Evolutionary conservation across 2,113 vertebrate genomes (phyloP).

Genomic region (Falcunculus frontatus): DNA sequence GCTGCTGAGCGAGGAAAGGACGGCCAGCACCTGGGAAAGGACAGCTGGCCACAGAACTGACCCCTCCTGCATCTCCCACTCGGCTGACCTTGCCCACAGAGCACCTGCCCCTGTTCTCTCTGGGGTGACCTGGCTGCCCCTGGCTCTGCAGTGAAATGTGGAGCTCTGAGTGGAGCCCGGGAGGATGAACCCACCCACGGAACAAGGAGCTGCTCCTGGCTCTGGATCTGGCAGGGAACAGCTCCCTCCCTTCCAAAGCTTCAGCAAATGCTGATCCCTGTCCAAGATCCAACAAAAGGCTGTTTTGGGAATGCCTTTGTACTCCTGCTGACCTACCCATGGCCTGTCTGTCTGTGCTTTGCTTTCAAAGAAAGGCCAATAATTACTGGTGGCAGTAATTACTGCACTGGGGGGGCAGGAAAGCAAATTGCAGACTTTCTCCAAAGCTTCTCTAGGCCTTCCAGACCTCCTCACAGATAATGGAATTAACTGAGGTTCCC

Average conservation of each 20-base stretch:
- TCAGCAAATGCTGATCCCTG: not conserved
- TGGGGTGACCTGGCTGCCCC: not conserved
- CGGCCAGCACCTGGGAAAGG: not conserved
- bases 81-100: not conserved
- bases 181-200: not conserved
- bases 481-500: not conserved
- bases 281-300: not conserved
- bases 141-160: rapidly evolving
- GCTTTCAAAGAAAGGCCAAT: not conserved
- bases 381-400: not conserved
- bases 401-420: not conserved
- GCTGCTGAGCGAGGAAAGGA: not conserved
- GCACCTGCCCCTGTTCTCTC: not conserved
- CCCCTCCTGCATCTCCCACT: not conserved
- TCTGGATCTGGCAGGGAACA: not conserved
- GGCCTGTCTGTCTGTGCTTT: not conserved
- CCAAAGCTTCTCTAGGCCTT: not conserved
- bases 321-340: not conserved
- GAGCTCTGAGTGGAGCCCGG: rapidly evolving
- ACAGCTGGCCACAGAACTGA: not conserved
- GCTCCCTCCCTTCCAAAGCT: not conserved
- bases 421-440: not conserved
- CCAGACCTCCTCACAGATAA: not conserved
- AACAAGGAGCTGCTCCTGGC: not conserved
- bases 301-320: not conserved